These are phyloP conservation scores for Centropus bengalensis DNA, from an alignment of 2,113 vertebrate genomes.

Conservation along the genomic window DNA sequence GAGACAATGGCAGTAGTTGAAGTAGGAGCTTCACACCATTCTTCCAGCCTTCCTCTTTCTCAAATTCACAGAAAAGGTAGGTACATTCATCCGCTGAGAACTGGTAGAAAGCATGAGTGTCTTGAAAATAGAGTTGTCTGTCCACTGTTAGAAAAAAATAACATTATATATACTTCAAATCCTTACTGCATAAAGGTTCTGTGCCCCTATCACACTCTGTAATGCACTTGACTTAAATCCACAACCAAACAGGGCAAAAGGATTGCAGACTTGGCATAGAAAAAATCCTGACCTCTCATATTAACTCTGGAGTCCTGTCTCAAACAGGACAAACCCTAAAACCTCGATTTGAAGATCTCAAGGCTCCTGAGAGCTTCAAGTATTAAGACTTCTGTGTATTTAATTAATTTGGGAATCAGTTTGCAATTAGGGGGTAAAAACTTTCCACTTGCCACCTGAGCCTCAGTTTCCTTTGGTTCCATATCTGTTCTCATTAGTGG, in stretches of 20 bases:
- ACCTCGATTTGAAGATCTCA: not conserved
- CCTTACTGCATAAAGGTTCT: not conserved
- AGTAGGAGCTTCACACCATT: constrained; percentile 91
- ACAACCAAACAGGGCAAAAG: not conserved
- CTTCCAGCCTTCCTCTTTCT: constrained; percentile 91
- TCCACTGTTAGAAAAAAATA: constrained; percentile 82
- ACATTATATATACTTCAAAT: not conserved
- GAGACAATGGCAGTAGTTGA: constrained; percentile 88
- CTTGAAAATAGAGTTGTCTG: constrained; percentile 91
- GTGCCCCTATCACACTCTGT: not conserved
- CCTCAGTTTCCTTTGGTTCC: not conserved
- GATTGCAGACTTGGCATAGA: not conserved
- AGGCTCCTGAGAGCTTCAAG: not conserved
- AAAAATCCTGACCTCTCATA: not conserved
- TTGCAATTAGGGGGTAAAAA: not conserved
- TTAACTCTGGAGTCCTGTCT: not conserved
- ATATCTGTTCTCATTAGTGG: not conserved
- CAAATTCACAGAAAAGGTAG: constrained; percentile 90
- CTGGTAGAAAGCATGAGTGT: constrained; percentile 93
- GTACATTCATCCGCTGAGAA: constrained; percentile 96
- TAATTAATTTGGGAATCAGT: not conserved
- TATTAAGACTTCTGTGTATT: not conserved
- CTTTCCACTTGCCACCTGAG: not conserved
- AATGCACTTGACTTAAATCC: not conserved
- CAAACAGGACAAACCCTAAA: not conserved